These are phyloP conservation scores for Mamestra brassicae DNA, from an alignment of 2,888 invertebrate species.

Conservation along the genomic window DNA sequence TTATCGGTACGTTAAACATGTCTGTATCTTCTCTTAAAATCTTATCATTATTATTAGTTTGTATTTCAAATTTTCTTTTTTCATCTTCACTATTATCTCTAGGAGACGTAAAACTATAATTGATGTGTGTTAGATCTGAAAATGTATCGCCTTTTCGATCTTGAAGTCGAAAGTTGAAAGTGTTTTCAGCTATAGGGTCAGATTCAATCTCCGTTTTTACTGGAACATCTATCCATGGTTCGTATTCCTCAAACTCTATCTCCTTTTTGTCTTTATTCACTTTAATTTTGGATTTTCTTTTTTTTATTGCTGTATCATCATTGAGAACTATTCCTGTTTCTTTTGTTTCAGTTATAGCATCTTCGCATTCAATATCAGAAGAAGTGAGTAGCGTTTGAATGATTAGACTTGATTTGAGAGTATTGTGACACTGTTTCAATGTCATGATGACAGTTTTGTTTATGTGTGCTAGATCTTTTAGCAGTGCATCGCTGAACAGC, in stretches of 20 bases:
- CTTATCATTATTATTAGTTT: not conserved
- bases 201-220: conserved; percentile 28
- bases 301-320: not conserved
- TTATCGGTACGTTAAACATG: not conserved
- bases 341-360: not conserved
- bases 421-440: conserved; percentile 20
- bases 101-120: not conserved
- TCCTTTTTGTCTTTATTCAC: not conserved
- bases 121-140: not conserved
- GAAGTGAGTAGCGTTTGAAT: not conserved
- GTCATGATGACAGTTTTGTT: conserved; percentile 17
- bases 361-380: conserved; percentile 5
- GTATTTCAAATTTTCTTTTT: not conserved
- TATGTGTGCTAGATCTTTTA: conserved; percentile 21
- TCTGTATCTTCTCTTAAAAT: not conserved
- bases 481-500: conserved; percentile 25
- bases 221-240: conserved; percentile 40
- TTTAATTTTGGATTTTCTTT: not conserved
- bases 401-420: conserved; percentile 14
- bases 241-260: not conserved
- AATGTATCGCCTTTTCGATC: not conserved
- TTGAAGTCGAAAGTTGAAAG: not conserved
- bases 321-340: not conserved
- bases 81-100: not conserved
- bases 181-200: conserved; percentile 34